Base-by-base conservation (phyloP, 1,140 invertebrate genomes). In the Apis mellifera region DNA sequence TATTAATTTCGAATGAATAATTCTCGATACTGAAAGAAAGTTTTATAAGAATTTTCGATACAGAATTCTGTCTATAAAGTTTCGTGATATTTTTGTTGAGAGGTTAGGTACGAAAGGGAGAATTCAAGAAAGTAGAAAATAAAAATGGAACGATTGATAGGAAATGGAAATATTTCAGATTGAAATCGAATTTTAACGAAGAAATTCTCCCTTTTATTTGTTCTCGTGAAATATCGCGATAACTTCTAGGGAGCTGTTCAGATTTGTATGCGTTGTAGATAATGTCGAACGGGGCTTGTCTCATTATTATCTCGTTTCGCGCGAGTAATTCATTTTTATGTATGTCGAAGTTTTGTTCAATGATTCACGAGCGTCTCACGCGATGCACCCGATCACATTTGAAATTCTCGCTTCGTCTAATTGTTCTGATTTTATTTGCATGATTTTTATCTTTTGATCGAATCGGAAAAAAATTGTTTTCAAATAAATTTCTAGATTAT, bases 301-400 rank as follows among this genome's bases (percentile, higher is more conserved):
- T 87, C 84, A 89, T 91, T 91, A 90, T 90, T 89, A 90, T 88
- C 88, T 84, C 64, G 72, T 80, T 64, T 52, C 42, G 73, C 74
- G 82, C 88, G 89, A 90, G 83, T 91, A 87, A 91, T 88, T 89
- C 82, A 84, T 87, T 89, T 87, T 88, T 86, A 89, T 88, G 86
- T 89, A 85, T 86, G 64, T 59, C 54, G 85, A 82, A 71, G 59
- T 52, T 82, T 78, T 66, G 83, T 73, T 72, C 73, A 21, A 48
- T 88, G 86, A 89, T 88, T 89, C 85, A 89, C 83, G 86, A 68
- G 73, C 59, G 66, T 73, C 73, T 77, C 77, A 65, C 64, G 48
- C 59, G 68, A 48, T 55, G 32, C 60, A 65, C 17, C 55, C 74
- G 79, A 71, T 15, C 17, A 64, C 54, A 62, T 74, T 79, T 48